phyloP scores from a whole-genome alignment of 1,140 invertebrate species.

The Philaenus spumarius region DNA sequence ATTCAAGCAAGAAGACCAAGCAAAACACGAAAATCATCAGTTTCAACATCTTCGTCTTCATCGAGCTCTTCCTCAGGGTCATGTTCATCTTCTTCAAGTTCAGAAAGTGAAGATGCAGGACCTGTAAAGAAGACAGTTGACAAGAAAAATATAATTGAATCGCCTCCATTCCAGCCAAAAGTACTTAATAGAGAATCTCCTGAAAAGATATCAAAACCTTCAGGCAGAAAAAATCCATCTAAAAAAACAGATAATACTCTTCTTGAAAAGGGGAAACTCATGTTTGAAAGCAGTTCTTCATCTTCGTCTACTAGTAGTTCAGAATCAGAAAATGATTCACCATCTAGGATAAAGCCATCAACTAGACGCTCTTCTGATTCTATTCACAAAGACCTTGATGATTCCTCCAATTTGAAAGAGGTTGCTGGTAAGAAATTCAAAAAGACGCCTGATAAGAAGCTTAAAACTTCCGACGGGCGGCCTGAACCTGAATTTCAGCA shows the following conservation, averaged over 20 bases:
- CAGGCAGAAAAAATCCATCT: slow-evolving; percentile 15
- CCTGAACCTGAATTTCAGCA: slow-evolving; percentile 64
- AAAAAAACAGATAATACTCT: slow-evolving; percentile 43
- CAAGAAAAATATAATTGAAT: slow-evolving; percentile 27
- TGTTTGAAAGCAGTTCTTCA: slow-evolving; percentile 34
- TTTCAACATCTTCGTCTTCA: slow-evolving; percentile 40
- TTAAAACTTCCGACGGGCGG: slow-evolving; percentile 77
- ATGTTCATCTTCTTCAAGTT: slow-evolving; percentile 43
- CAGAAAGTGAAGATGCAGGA: slow-evolving; percentile 44
- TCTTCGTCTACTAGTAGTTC: slow-evolving; percentile 32
- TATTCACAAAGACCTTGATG: slow-evolving; percentile 24
- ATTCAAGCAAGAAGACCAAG: slow-evolving; percentile 19
- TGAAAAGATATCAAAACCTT: slow-evolving; percentile 22
- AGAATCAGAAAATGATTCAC: slow-evolving; percentile 28
- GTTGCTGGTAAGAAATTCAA: slow-evolving; percentile 49
- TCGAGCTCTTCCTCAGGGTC: slow-evolving; percentile 43
- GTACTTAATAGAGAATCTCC: slow-evolving; percentile 11
- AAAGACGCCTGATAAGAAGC: slow-evolving; percentile 72
- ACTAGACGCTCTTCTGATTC: slow-evolving; percentile 33
- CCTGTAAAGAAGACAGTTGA: slow-evolving; percentile 35
- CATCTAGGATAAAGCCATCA: slow-evolving; percentile 8
- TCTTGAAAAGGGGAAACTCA: slow-evolving; percentile 48
- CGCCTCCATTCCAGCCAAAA: slow-evolving; percentile 15
- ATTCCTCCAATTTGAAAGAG: slow-evolving; percentile 36
- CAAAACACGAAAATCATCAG: slow-evolving; percentile 31